Percentiles rank a stretch among this genome's conserved stretches.
Evolutionary conservation across 30 jellyfish, hydroid and myxozoan species (phyloP).

Genomic region (Aurelia sp.): DNA sequence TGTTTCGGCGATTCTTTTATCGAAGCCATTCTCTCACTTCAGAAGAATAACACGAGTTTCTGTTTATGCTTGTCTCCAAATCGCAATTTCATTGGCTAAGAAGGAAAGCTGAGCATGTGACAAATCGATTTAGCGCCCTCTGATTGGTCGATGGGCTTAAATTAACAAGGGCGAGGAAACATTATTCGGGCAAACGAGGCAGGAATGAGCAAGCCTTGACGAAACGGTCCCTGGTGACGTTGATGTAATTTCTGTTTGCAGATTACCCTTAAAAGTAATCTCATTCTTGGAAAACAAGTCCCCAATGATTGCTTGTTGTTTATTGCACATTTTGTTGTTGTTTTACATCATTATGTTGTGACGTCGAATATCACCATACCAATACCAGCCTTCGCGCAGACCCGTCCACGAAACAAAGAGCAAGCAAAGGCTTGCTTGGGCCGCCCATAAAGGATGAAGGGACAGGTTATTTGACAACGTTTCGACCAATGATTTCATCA

Average conservation of each 20-base stretch:
- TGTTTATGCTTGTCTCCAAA: not conserved
- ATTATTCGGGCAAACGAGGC: slow-evolving; percentile 22
- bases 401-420: too few species aligned
- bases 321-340: not conserved
- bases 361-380: too few species aligned
- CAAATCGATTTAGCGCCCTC: not conserved
- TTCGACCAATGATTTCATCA: too few species aligned
- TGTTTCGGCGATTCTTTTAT: slow-evolving; percentile 36
- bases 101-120: not conserved
- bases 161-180: slow-evolving; percentile 5
- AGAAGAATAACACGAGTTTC: slow-evolving; percentile 5
- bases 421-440: too few species aligned
- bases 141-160: slow-evolving; percentile 29
- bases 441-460: too few species aligned
- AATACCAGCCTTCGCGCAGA: too few species aligned
- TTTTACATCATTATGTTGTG: too few species aligned
- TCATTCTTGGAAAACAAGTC: not conserved
- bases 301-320: not conserved
- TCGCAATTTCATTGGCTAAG: slow-evolving; percentile 9
- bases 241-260: not conserved
- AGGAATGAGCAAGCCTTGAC: slow-evolving; percentile 27
- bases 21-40: slow-evolving; percentile 38
- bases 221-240: not conserved
- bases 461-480: too few species aligned
- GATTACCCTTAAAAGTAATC: not conserved